These are phyloP conservation scores for Apolygus lucorum DNA, from an alignment of 1,140 invertebrate species.

Conservation along the genomic window DNA sequence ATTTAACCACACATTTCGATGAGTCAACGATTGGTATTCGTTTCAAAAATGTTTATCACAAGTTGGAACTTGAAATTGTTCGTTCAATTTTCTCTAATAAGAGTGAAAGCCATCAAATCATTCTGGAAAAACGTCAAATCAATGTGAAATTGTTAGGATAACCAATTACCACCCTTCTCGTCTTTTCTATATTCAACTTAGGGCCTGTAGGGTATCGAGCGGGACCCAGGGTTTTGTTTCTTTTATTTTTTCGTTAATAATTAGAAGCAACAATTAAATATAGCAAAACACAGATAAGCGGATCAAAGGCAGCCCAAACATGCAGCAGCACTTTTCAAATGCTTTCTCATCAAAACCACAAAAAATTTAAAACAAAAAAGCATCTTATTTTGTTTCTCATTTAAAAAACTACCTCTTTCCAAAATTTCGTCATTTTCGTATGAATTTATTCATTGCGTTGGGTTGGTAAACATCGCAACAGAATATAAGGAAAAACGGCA, in stretches of 20 bases:
- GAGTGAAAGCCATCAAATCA: no score
- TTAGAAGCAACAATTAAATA: not conserved
- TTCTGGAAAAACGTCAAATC: no score
- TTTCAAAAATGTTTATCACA: no score
- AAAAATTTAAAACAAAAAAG: not conserved
- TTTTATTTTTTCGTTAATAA: not conserved
- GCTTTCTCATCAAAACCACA: not conserved
- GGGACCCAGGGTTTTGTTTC: not conserved
- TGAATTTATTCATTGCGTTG: no score
- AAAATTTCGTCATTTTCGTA: not conserved
- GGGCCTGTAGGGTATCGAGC: not conserved
- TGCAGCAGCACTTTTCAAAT: constrained; percentile 13
- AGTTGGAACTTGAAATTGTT: no score
- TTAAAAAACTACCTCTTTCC: not conserved
- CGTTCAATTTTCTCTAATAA: no score
- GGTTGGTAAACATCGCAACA: not conserved
- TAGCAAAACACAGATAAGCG: constrained; percentile 4
- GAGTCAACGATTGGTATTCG: no score
- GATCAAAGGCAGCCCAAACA: constrained; percentile 13
- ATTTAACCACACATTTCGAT: no score
- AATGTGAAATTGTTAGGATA: no score
- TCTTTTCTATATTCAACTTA: no score
- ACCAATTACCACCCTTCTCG: no score
- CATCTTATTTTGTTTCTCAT: not conserved
- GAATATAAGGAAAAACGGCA: not conserved